Evolutionary conservation across 2,113 vertebrate genomes (phyloP).

Genomic region (Orthonyx spaldingii): DNA sequence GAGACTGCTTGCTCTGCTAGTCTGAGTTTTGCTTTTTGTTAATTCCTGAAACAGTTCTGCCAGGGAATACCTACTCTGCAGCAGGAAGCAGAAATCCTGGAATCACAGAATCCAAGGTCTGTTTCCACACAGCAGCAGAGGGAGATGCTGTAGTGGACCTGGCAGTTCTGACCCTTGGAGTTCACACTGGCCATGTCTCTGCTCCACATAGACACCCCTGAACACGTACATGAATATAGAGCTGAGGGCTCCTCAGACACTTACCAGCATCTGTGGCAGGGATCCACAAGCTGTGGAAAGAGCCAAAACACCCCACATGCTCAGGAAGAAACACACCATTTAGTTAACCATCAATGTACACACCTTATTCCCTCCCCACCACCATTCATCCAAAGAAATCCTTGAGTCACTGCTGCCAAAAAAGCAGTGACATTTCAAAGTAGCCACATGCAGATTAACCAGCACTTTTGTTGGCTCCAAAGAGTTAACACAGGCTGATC

Average conservation of each 20-base stretch:
- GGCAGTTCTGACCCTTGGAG: background rate
- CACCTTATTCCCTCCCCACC: background rate
- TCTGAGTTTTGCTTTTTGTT: background rate
- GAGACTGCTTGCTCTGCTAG: background rate
- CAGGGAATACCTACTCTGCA: background rate
- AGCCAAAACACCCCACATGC: background rate
- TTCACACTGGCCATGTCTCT: background rate
- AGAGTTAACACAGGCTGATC: background rate
- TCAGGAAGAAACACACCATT: background rate
- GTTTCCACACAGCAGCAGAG: background rate
- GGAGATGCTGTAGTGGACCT: background rate
- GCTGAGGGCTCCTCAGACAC: background rate
- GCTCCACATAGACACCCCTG: background rate
- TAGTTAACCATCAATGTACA: background rate
- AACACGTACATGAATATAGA: background rate
- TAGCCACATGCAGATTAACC: background rate
- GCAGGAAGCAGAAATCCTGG: background rate
- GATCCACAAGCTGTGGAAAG: background rate
- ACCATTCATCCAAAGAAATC: background rate
- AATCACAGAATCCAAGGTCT: background rate
- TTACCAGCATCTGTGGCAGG: background rate
- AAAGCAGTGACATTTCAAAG: conserved; percentile 2
- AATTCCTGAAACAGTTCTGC: background rate
- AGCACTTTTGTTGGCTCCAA: background rate
- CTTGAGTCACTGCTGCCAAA: background rate